Conservation (phyloP, 2,888 invertebrate species). For the Entomobrya proxima region DNA sequence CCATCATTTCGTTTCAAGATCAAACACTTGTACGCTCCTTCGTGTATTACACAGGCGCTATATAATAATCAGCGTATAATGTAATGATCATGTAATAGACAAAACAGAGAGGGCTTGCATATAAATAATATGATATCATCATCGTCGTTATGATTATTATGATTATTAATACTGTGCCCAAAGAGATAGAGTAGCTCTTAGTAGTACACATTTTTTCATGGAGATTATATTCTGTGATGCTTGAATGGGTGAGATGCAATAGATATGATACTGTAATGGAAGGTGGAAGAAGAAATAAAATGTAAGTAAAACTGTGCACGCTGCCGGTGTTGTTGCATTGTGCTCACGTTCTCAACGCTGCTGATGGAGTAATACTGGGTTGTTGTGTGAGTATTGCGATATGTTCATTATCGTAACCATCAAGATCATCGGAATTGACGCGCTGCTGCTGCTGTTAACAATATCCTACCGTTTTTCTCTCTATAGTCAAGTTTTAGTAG, state of each 20-base stretch:
- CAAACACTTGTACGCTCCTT: conserved; percentile 49
- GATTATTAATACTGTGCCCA: conserved; percentile 5
- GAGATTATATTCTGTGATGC: background rate
- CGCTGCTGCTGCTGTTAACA: background rate
- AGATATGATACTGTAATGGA: too few relatives aligned
- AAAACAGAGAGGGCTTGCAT: background rate
- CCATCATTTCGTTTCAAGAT: conserved; percentile 69
- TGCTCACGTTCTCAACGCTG: background rate
- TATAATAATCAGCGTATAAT: conserved; percentile 54
- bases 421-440: conserved; percentile 46
- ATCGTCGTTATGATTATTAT: conserved; percentile 51
- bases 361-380: conserved; percentile 53
- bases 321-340: too few relatives aligned
- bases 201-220: conserved; percentile 28
- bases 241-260: too few relatives aligned
- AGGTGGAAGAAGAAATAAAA: conserved; percentile 12
- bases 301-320: conserved; percentile 14
- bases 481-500: conserved; percentile 5
- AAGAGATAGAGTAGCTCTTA: too few relatives aligned
- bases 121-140: conserved; percentile 58
- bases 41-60: conserved; percentile 18
- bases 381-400: conserved; percentile 50
- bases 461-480: background rate
- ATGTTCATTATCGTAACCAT: conserved; percentile 65
- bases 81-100: conserved; percentile 59